phyloP scores from a whole-genome alignment of 2,888 invertebrate species.

The Ramazzottius varieornatus region DNA sequence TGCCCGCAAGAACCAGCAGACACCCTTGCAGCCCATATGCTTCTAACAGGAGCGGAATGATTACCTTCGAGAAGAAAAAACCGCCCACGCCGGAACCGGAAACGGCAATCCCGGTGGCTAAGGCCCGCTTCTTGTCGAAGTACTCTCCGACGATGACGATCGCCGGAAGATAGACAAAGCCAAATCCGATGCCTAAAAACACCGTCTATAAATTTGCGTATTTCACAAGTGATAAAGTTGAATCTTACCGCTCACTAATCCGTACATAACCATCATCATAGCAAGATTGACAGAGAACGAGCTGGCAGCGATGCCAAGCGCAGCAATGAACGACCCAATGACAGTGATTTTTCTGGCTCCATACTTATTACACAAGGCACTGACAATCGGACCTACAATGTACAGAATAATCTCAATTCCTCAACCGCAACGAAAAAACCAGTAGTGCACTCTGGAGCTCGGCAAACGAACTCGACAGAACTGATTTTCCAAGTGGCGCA shows the following conservation, averaged over 20 bases:
- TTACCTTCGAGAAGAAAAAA: conserved; percentile 47
- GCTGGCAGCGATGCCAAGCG: conserved; percentile 39
- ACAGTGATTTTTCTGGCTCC: conserved; percentile 71
- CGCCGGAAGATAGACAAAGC: conserved; percentile 85
- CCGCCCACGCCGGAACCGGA: conserved; percentile 91
- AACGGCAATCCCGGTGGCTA: conserved; percentile 83
- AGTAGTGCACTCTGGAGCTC: too few species aligned
- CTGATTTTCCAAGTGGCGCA: neutral
- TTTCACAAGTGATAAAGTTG: neutral
- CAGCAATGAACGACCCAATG: conserved; percentile 44
- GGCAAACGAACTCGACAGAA: neutral
- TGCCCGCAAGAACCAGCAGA: conserved; percentile 52
- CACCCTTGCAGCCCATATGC: conserved; percentile 61
- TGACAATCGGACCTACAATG: conserved; percentile 63
- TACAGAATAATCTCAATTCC: too few species aligned
- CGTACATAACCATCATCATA: conserved; percentile 52
- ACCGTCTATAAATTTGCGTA: neutral
- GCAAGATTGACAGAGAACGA: conserved; percentile 52
- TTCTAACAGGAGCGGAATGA: conserved; percentile 30
- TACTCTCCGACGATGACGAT: conserved; percentile 91
- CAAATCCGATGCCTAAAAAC: conserved; percentile 56
- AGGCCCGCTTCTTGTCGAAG: conserved; percentile 71
- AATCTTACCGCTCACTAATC: conserved; percentile 48
- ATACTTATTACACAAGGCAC: conserved; percentile 69
- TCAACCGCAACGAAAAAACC: too few species aligned